A percentile compares a stretch with the other conserved stretches of the same genome.
These are phyloP conservation scores for Ciconia stormi DNA, from an alignment of 2,113 vertebrate genomes.

Conservation along the genomic window DNA sequence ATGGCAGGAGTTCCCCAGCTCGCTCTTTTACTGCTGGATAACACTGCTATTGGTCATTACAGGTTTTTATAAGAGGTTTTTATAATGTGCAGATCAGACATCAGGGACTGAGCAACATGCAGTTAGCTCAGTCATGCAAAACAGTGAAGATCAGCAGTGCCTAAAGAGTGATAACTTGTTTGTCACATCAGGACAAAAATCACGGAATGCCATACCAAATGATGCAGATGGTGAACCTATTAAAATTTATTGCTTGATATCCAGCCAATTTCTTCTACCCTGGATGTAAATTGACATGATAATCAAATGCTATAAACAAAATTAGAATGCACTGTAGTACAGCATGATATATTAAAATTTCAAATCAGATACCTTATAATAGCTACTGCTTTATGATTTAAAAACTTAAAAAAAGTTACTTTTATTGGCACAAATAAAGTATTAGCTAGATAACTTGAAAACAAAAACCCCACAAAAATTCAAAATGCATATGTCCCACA, in stretches of 20 bases:
- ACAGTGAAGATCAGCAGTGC: neutral
- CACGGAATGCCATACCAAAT: neutral
- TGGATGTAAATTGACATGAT: slow-evolving; percentile 26
- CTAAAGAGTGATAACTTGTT: slow-evolving; percentile 5
- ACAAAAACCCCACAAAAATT: neutral
- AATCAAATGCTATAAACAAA: slow-evolving; percentile 46
- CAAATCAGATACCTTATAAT: neutral
- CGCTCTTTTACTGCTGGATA: too few species aligned
- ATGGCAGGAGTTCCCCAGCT: too few species aligned
- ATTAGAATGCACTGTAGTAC: neutral
- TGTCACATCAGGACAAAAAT: slow-evolving; percentile 27
- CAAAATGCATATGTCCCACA: neutral
- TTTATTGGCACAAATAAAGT: neutral
- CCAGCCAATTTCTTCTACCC: slow-evolving; percentile 2
- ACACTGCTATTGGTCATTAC: too few species aligned
- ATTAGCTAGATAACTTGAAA: neutral
- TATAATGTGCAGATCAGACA: neutral
- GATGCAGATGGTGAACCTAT: slow-evolving; percentile 46
- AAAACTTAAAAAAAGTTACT: neutral
- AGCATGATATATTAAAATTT: neutral
- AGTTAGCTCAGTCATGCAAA: neutral
- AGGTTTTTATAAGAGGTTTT: neutral
- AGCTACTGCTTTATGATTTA: neutral
- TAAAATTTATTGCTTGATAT: neutral
- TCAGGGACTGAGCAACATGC: neutral